Evolutionary conservation across 2,797 vertebrate genomes (phyloP).

Genomic region (Neopelma chrysocephalum): DNA sequence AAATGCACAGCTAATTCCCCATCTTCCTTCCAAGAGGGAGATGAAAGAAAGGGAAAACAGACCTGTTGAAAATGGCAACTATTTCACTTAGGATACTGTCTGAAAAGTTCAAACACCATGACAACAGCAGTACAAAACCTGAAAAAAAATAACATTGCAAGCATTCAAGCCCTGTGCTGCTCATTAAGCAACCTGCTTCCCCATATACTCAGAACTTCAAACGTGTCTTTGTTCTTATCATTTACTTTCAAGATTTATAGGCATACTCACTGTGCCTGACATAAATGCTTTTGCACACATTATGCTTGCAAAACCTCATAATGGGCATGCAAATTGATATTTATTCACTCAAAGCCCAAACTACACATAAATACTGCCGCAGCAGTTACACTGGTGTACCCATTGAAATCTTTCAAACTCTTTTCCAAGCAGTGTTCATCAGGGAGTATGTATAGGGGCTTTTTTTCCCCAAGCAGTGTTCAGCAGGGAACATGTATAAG

Average conservation of each 20-base stretch:
- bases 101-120: neutral
- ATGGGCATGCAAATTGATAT: slow-evolving; percentile 35
- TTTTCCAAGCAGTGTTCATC: neutral
- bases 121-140: neutral
- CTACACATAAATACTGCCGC: neutral
- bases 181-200: slow-evolving; percentile 26
- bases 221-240: slow-evolving; percentile 20
- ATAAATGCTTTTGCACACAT: slow-evolving; percentile 19
- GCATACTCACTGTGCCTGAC: neutral
- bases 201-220: slow-evolving; percentile 16
- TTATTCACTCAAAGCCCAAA: slow-evolving; percentile 33
- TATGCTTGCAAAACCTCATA: slow-evolving; percentile 34
- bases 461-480: neutral
- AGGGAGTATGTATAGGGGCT: accelerated
- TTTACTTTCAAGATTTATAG: slow-evolving; percentile 51
- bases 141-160: neutral
- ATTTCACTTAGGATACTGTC: neutral
- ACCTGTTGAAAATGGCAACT: neutral
- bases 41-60: slow-evolving; percentile 6
- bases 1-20: neutral
- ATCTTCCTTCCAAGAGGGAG: neutral
- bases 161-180: neutral
- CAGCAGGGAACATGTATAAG: neutral
- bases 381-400: neutral
- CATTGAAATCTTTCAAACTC: neutral